Evolutionary conservation across 1,140 invertebrate species (phyloP).

Genomic region (Bombus waltoni): DNA sequence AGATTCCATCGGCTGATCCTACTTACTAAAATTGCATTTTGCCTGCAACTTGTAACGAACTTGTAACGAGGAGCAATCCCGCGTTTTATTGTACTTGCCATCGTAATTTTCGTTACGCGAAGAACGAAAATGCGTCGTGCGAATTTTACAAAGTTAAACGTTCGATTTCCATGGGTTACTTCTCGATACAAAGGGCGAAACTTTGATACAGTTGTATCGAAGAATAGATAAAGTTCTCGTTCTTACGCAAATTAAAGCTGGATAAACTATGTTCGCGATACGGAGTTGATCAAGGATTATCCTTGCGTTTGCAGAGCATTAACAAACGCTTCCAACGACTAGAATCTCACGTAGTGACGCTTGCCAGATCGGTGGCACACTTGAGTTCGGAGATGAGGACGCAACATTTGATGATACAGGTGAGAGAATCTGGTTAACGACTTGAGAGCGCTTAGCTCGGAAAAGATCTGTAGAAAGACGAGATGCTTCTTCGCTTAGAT

Average conservation of each 20-base stretch:
- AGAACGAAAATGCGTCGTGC: too few species aligned
- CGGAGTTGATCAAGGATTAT: neutral
- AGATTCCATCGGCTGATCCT: too few species aligned
- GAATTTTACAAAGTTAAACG: too few species aligned
- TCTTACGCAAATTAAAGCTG: neutral
- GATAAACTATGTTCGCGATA: neutral
- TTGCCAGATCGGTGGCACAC: conserved; percentile 96
- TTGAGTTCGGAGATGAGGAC: conserved; percentile 95
- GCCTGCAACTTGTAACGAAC: too few species aligned
- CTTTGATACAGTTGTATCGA: too few species aligned
- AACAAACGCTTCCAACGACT: conserved; percentile 94
- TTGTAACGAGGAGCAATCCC: too few species aligned
- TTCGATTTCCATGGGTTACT: too few species aligned
- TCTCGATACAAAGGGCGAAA: neutral
- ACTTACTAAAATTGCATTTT: too few species aligned
- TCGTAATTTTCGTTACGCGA: too few species aligned
- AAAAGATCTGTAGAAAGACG: neutral
- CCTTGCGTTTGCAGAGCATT: conserved; percentile 85
- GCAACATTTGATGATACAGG: conserved; percentile 93
- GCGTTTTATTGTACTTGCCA: too few species aligned
- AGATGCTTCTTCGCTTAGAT: too few species aligned
- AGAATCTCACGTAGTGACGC: conserved; percentile 95
- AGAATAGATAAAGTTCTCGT: too few species aligned
- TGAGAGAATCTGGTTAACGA: conserved; percentile 62
- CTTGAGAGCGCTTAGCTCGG: neutral